Base-by-base conservation (phyloP, 23 tunicate genomes). In the Clavelina lepadiformis region DNA sequence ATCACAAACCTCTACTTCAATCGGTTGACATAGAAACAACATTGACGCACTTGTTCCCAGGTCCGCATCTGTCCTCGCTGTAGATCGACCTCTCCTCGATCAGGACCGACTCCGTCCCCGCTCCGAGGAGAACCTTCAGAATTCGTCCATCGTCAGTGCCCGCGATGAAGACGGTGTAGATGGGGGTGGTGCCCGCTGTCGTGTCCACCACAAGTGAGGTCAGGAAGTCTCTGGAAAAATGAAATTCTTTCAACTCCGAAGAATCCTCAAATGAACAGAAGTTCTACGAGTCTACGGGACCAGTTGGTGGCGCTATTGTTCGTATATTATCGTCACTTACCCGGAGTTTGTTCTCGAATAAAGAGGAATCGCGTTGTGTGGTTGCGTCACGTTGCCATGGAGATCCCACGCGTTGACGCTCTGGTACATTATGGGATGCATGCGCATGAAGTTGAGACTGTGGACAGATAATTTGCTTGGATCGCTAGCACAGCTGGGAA, bases 61-160 rank as follows among this genome's bases (percentile, higher is more conserved):
- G 29, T 19, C 62, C 71, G 38, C 94, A 85, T 56, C 78, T 85
- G 29, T 61, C 69, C 31, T 64, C 85, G 47, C 72, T 79, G 61
- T 59, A 85, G n/a, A 85, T 71, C 25, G 30, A 25, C 23, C 78
- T 34, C 45, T 78, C 80, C 31, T 72, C 94, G 22, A 85, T 33
- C 31, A 78, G 35, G 4, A 45, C 26, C 21, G 51, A 31, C 32
- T 65, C 32, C 3, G 29, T 34, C 32, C 22, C 27, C 6, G 35
- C 33, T 33, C 25, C 3, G 26, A 56, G 31, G 20, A 78, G 38
- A 50, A 85, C 52, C 45, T 85, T 85, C 20, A 85, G 18, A n/a
- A 85, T 33, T 46, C 72, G 72, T 20, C 94, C 94, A 29, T 71
- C 76, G 31, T 79, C 76, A 7, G 80, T 85, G 0, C 94, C 94